A percentile compares a stretch with the other conserved stretches of the same genome.
Evolutionary conservation across 2,113 vertebrate genomes (phyloP).

Genomic region (Tetraodon nigroviridis): DNA sequence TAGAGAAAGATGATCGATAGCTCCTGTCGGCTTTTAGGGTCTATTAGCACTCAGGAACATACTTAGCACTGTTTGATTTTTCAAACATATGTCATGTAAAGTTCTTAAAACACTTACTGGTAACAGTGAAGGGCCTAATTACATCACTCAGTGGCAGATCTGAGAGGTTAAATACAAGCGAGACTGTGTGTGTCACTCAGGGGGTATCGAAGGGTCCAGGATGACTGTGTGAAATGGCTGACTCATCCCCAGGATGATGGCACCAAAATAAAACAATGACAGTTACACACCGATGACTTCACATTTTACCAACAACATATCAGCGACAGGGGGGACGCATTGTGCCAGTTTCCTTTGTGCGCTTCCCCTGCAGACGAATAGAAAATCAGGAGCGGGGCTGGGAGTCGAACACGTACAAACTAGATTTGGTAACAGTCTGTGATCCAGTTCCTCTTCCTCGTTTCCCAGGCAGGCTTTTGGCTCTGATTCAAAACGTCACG

Average conservation of each 20-base stretch:
- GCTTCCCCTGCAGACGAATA: constrained; percentile 27
- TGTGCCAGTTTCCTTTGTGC: constrained; percentile 16
- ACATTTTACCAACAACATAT: constrained; percentile 60
- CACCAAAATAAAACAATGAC: constrained; percentile 39
- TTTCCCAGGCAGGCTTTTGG: constrained; percentile 27
- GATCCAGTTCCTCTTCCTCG: constrained; percentile 27
- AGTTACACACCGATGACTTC: constrained; percentile 57
- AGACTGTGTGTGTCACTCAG: not conserved
- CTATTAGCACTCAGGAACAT: not conserved
- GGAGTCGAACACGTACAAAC: constrained; percentile 28
- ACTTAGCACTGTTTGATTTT: constrained; percentile 8
- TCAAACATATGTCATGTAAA: not conserved
- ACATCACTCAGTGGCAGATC: not conserved
- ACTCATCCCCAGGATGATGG: not conserved
- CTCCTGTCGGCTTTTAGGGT: not conserved
- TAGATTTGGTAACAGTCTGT: constrained; percentile 29
- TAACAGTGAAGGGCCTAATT: not conserved
- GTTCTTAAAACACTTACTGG: no score
- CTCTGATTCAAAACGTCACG: constrained; percentile 36
- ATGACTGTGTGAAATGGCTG: not conserved
- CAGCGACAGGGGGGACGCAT: constrained; percentile 36
- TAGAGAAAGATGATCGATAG: constrained; percentile 14
- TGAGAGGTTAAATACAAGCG: not conserved
- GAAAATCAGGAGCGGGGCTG: constrained; percentile 26
- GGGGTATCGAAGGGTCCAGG: not conserved